phyloP scores from a whole-genome alignment of 2,888 invertebrate species.

The Ophioninae sp. region DNA sequence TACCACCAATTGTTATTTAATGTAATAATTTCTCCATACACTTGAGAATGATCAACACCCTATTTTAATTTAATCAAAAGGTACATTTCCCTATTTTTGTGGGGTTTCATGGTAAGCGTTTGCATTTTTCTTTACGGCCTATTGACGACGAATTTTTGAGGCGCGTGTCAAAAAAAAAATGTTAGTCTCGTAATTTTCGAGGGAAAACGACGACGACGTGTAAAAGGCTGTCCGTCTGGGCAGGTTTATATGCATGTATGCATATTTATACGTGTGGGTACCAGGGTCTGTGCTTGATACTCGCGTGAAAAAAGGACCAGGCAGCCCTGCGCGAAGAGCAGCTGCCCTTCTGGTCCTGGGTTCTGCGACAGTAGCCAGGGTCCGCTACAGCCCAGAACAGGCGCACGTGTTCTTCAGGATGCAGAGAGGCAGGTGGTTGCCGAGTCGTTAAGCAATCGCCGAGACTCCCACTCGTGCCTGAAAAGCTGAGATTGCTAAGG shows the following conservation, averaged over 20 bases:
- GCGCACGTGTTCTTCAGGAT: conserved; percentile 74
- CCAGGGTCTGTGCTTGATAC: conserved; percentile 41
- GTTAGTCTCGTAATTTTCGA: conserved; percentile 1
- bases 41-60: background rate
- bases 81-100: conserved; percentile 9
- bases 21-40: background rate
- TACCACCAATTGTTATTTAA: background rate
- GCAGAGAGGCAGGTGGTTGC: conserved; percentile 77
- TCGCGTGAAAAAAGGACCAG: conserved; percentile 38
- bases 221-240: background rate
- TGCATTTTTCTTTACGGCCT: conserved; percentile 19
- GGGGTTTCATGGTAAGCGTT: background rate
- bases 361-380: conserved; percentile 62
- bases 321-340: conserved; percentile 57
- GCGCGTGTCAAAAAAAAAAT: conserved; percentile 42
- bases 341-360: conserved; percentile 61
- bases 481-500: conserved; percentile 75
- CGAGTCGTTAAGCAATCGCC: conserved; percentile 76
- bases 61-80: conserved; percentile 4
- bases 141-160: conserved; percentile 15
- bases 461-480: conserved; percentile 70
- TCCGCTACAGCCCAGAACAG: conserved; percentile 60
- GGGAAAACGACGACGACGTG: conserved; percentile 3
- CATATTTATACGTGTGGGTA: background rate
- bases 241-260: background rate